Conservation (phyloP, 2,888 invertebrate genomes). For the Molanna angustata region DNA sequence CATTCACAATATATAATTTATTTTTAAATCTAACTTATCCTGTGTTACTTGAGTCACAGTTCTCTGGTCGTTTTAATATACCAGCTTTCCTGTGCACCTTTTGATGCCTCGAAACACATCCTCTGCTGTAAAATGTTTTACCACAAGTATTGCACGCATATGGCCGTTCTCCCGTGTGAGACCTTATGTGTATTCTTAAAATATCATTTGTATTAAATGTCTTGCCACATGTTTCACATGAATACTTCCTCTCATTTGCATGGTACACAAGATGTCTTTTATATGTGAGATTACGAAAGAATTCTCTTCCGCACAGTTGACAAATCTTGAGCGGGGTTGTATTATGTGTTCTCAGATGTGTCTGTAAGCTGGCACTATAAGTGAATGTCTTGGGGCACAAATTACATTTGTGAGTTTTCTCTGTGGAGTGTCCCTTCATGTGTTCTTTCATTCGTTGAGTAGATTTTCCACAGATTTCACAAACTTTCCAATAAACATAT, state of each 20-base stretch:
- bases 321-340: conserved; percentile 53
- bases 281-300: conserved; percentile 52
- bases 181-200: conserved; percentile 49
- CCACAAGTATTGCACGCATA: conserved; percentile 50
- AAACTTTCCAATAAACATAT: conserved; percentile 50
- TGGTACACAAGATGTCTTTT: conserved; percentile 53
- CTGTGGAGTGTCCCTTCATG: conserved; percentile 46
- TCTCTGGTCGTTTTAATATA: background rate
- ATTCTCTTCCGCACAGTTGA: conserved; percentile 52
- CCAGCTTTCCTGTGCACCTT: conserved; percentile 25
- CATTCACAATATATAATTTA: too few species aligned
- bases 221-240: conserved; percentile 54
- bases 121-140: conserved; percentile 51
- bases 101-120: conserved; percentile 48
- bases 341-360: conserved; percentile 49
- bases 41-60: too few species aligned
- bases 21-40: too few species aligned
- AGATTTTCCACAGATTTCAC: conserved; percentile 50
- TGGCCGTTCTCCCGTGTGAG: conserved; percentile 51
- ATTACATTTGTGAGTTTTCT: conserved; percentile 47
- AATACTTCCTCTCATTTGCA: conserved; percentile 52
- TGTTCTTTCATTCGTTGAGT: conserved; percentile 48
- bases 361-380: conserved; percentile 48
- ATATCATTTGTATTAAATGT: conserved; percentile 55
- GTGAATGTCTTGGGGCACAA: conserved; percentile 52